Percentiles rank a stretch among this genome's conserved stretches.
Evolutionary conservation across 2,113 vertebrate genomes (phyloP).

Genomic region (Calidris pugnax): DNA sequence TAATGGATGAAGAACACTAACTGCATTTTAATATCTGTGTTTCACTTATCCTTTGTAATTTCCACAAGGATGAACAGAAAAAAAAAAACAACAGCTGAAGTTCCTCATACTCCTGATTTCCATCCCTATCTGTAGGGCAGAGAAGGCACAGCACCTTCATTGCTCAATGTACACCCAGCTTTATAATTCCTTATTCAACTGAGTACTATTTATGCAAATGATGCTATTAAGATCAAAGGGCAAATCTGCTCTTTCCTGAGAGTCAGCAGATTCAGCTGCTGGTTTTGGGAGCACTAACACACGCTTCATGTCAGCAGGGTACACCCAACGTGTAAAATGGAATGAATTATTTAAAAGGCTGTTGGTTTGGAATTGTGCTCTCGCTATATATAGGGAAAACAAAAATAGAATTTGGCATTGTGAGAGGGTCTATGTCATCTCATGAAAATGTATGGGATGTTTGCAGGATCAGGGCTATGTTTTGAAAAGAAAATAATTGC

Average conservation of each 20-base stretch:
- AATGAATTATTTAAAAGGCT: background rate
- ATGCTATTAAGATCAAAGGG: background rate
- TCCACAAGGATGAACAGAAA: background rate
- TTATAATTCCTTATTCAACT: background rate
- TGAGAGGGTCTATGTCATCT: background rate
- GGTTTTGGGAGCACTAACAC: background rate
- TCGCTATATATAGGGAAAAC: background rate
- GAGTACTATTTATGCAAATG: background rate
- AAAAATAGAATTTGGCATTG: background rate
- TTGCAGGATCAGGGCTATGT: background rate
- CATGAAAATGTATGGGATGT: background rate
- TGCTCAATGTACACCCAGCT: background rate
- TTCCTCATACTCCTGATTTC: background rate
- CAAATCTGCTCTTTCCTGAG: background rate
- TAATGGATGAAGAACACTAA: background rate
- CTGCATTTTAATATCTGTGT: background rate
- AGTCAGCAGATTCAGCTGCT: background rate
- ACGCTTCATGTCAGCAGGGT: background rate
- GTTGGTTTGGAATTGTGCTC: background rate
- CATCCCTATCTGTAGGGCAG: background rate
- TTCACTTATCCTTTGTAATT: background rate
- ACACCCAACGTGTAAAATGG: rapidly evolving
- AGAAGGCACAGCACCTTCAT: background rate
- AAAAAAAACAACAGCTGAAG: background rate
- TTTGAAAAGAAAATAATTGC: background rate